Conservation (phyloP, 2,888 invertebrate genomes). For the Mesoligia furuncula region DNA sequence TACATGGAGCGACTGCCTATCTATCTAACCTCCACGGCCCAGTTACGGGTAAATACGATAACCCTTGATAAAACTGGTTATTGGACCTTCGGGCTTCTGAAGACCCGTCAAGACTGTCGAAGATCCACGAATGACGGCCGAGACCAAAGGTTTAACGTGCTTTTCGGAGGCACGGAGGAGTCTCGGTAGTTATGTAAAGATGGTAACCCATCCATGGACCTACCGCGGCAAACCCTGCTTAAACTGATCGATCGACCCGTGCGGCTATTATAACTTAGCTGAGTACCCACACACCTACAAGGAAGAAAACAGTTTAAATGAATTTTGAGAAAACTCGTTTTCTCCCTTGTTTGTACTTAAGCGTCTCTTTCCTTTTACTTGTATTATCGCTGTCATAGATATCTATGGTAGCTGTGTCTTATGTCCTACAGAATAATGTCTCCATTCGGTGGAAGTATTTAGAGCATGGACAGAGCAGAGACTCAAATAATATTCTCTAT, state of each 20-base stretch:
- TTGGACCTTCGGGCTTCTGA: no score
- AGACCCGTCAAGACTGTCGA: no score
- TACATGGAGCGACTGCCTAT: no score
- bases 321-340: neutral
- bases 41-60: no score
- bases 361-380: neutral
- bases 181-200: neutral
- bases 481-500: conserved; percentile 1
- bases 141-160: neutral
- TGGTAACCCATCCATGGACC: neutral
- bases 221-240: neutral
- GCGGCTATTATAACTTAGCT: neutral
- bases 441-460: neutral
- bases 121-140: no score
- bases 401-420: no score
- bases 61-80: no score
- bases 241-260: neutral
- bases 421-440: neutral
- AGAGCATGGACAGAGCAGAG: no score
- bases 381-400: neutral
- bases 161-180: neutral
- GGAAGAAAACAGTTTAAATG: neutral
- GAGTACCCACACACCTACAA: neutral
- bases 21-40: no score
- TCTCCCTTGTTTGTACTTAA: neutral